Conservation (phyloP, 2,797 vertebrate genomes). For the Myripristis murdjan region DNA sequence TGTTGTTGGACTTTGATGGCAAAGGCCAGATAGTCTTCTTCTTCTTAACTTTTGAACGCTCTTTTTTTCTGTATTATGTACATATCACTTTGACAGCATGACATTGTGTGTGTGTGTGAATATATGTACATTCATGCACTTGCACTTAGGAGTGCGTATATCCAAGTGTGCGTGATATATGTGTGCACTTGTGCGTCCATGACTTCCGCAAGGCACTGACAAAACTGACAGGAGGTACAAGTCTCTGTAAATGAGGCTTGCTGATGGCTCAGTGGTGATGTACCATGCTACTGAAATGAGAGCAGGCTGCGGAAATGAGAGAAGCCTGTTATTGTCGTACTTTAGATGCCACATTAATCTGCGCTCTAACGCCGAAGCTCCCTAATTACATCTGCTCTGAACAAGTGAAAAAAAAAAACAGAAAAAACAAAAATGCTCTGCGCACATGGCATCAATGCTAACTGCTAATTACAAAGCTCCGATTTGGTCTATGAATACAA, state of each 20-base stretch:
- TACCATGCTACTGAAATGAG: slow-evolving; percentile 32
- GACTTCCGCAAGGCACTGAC: not conserved
- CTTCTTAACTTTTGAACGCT: slow-evolving; percentile 2
- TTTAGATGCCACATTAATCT: slow-evolving; percentile 69
- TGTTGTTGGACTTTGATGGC: slow-evolving; percentile 57
- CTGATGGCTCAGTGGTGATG: slow-evolving; percentile 27
- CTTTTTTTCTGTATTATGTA: not conserved
- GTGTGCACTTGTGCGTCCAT: not conserved
- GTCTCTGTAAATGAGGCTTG: slow-evolving; percentile 15
- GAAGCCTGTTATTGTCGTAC: slow-evolving; percentile 47
- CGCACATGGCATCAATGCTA: slow-evolving; percentile 49
- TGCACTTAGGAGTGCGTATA: not conserved
- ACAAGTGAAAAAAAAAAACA: slow-evolving; percentile 35
- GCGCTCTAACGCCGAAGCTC: slow-evolving; percentile 55
- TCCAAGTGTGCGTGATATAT: not conserved
- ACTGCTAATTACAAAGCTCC: slow-evolving; percentile 68
- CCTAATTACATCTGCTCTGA: slow-evolving; percentile 74
- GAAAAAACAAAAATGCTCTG: slow-evolving; percentile 13
- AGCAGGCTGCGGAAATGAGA: slow-evolving; percentile 56
- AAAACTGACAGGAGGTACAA: slow-evolving; percentile 15
- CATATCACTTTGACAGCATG: slow-evolving; percentile 8
- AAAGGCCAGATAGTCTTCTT: slow-evolving; percentile 14
- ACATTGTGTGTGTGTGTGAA: too few species aligned
- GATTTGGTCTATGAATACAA: slow-evolving; percentile 63
- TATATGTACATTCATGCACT: too few species aligned